phyloP scores from a whole-genome alignment of 2,888 invertebrate species.

The Lithophane ornitopus region DNA sequence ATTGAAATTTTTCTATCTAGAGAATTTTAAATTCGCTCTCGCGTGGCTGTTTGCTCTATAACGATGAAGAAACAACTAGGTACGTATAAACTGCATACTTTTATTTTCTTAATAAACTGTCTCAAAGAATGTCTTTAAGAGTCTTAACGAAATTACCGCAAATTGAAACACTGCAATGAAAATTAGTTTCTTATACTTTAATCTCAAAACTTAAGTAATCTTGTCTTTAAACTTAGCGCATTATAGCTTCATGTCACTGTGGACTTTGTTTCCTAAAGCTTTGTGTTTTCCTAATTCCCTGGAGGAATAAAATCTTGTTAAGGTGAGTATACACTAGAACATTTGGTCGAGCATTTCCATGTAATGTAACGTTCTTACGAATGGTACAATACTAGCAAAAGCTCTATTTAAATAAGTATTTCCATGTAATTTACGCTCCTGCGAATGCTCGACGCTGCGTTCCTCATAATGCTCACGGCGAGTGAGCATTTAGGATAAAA shows the following conservation, averaged over 20 bases:
- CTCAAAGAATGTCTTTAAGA: slow-evolving; percentile 17
- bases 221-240: slow-evolving; percentile 25
- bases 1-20: neutral
- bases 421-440: too few species aligned
- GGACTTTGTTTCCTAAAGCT: slow-evolving; percentile 27
- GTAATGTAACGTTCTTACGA: too few species aligned
- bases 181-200: slow-evolving; percentile 30
- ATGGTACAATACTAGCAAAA: too few species aligned
- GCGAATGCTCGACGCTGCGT: too few species aligned
- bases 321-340: too few species aligned
- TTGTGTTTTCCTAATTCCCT: neutral
- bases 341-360: too few species aligned
- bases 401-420: too few species aligned
- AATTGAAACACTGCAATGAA: slow-evolving; percentile 39
- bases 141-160: slow-evolving; percentile 37
- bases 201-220: slow-evolving; percentile 27
- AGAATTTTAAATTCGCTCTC: neutral
- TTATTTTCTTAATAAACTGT: slow-evolving; percentile 31
- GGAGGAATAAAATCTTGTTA: neutral
- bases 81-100: neutral
- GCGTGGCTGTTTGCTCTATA: neutral
- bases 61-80: neutral
- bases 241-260: neutral
- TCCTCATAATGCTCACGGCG: too few species aligned
- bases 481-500: too few species aligned